Evolutionary conservation across 2,797 vertebrate genomes (phyloP).

Genomic region (Sebastes glaucus): DNA sequence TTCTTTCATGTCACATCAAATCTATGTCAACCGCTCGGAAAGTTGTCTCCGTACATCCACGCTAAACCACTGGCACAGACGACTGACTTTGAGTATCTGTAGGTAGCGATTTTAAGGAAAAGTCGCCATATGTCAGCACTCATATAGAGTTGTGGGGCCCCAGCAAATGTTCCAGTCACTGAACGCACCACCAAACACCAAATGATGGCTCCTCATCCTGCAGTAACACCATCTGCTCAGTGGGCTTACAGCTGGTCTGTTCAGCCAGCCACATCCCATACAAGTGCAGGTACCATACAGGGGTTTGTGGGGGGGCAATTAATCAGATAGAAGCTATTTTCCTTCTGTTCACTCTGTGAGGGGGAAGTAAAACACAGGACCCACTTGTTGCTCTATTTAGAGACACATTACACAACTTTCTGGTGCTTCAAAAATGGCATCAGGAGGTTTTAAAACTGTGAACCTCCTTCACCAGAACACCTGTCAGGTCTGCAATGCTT

Average conservation of each 20-base stretch:
- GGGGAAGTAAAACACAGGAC: constrained; percentile 4
- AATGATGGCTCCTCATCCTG: constrained; percentile 34
- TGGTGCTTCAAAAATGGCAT: background rate
- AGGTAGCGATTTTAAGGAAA: background rate
- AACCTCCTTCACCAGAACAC: background rate
- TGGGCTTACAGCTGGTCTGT: constrained; percentile 41
- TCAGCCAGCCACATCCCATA: constrained; percentile 37
- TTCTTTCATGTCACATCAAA: background rate
- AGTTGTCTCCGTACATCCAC: background rate
- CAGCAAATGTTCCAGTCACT: constrained; percentile 32
- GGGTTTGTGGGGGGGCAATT: background rate
- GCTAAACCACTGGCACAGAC: background rate
- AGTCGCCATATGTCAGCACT: constrained; percentile 9
- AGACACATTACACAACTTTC: background rate
- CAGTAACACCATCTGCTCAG: constrained; percentile 68
- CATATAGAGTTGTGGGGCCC: background rate
- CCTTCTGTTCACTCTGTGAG: constrained; percentile 14
- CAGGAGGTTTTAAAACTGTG: background rate
- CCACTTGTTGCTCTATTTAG: constrained; percentile 18
- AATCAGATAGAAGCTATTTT: constrained; percentile 31
- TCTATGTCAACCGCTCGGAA: background rate
- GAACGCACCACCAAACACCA: constrained; percentile 40
- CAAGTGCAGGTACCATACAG: constrained; percentile 36
- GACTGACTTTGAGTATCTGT: background rate
- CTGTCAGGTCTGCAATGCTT: background rate